These are phyloP conservation scores for Teleopsis dalmanni DNA, from an alignment of 1,140 invertebrate genomes.

Conservation along the genomic window DNA sequence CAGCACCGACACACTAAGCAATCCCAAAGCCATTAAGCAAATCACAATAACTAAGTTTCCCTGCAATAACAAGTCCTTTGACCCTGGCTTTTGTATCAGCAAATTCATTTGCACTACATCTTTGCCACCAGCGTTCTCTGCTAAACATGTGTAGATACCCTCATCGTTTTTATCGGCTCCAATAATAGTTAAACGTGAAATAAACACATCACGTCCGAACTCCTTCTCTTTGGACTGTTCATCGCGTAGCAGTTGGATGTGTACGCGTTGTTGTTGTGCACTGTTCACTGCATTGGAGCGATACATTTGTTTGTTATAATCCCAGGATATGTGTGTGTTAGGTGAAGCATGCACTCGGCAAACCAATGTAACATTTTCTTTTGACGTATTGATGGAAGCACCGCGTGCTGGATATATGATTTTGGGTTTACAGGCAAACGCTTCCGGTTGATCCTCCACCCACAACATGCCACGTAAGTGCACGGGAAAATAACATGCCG, in stretches of 20 bases:
- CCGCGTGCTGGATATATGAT: conserved; percentile 54
- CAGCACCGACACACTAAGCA: conserved; percentile 24
- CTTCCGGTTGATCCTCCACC: conserved; percentile 57
- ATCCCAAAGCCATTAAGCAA: conserved; percentile 22
- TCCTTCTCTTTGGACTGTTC: conserved; percentile 15
- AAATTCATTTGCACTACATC: conserved; percentile 53
- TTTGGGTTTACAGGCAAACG: conserved; percentile 76
- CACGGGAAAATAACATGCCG: conserved; percentile 60
- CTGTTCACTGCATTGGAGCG: conserved; percentile 5
- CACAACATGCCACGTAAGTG: conserved; percentile 58
- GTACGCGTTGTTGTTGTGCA: conserved; percentile 17
- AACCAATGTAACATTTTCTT: conserved; percentile 61
- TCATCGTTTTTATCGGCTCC: conserved; percentile 64
- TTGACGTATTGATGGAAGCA: conserved; percentile 50
- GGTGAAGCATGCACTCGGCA: conserved; percentile 72
- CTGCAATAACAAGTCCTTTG: conserved; percentile 12
- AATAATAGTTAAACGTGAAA: conserved; percentile 59
- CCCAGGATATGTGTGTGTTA: conserved; percentile 65
- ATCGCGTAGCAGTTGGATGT: conserved; percentile 27
- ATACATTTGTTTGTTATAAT: conserved; percentile 49
- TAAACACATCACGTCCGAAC: conserved; percentile 22
- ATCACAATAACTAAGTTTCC: conserved; percentile 24
- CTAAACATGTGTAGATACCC: conserved; percentile 78
- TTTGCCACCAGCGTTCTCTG: conserved; percentile 73
- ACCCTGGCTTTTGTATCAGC: conserved; percentile 16